Conservation (phyloP, 2,888 invertebrate species). For the Bombylius discolor region DNA sequence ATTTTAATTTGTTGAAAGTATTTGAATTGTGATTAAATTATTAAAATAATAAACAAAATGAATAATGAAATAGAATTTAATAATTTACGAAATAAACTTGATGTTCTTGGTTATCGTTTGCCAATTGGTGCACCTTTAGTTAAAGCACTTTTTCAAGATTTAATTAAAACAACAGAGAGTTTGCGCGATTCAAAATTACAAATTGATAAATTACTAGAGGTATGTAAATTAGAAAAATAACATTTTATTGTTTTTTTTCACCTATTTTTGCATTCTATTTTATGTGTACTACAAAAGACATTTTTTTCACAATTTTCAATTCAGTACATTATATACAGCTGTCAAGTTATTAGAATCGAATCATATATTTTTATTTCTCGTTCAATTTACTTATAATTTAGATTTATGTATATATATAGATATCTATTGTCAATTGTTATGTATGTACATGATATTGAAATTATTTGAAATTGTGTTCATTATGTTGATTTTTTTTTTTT, state of each 20-base stretch:
- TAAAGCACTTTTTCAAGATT: slow-evolving; percentile 65
- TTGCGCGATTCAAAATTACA: slow-evolving; percentile 70
- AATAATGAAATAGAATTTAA: slow-evolving; percentile 26
- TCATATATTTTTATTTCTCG: no score
- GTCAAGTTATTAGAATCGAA: no score
- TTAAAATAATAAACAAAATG: slow-evolving; percentile 12
- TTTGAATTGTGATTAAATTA: no score
- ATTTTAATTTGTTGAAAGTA: background rate
- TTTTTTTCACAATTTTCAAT: no score
- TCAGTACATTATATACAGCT: no score
- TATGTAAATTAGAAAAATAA: slow-evolving; percentile 21
- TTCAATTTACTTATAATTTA: no score
- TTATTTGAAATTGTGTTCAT: background rate
- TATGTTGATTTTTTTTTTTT: slow-evolving; percentile 4
- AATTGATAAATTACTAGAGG: slow-evolving; percentile 54
- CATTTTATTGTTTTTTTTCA: no score
- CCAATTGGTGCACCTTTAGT: slow-evolving; percentile 67
- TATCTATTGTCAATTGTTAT: background rate
- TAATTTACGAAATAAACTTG: slow-evolving; percentile 50
- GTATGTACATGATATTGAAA: background rate
- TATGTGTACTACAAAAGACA: no score
- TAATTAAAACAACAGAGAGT: slow-evolving; percentile 77
- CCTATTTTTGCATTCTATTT: no score
- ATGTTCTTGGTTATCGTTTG: slow-evolving; percentile 72
- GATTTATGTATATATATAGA: no score